Evolutionary conservation across 2,797 vertebrate genomes (phyloP).

Genomic region (Schizopygopsis pylzovi): DNA sequence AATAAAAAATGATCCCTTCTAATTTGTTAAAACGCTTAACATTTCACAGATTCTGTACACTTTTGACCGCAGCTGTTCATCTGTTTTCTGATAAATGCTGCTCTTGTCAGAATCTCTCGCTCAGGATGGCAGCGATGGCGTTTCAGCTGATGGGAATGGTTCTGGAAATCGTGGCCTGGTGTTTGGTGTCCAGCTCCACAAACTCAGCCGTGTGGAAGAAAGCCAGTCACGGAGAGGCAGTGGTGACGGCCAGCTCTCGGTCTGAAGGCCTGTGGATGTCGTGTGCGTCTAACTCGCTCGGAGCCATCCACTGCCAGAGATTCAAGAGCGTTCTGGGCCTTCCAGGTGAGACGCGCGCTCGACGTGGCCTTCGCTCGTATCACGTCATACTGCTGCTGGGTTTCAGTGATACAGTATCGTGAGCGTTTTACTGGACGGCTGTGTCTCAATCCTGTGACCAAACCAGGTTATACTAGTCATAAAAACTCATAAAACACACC

Average conservation of each 20-base stretch:
- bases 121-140: constrained; percentile 66
- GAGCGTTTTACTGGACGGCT: not conserved
- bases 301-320: constrained; percentile 73
- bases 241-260: constrained; percentile 69
- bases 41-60: not conserved
- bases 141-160: constrained; percentile 76
- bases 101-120: not conserved
- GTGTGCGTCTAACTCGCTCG: constrained; percentile 70
- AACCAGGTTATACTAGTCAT: constrained; percentile 14
- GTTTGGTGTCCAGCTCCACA: constrained; percentile 75
- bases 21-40: not conserved
- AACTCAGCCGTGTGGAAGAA: constrained; percentile 75
- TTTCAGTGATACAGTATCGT: constrained; percentile 16
- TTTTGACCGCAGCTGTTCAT: not conserved
- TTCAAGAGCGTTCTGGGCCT: constrained; percentile 78
- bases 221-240: constrained; percentile 65
- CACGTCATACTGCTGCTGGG: not conserved
- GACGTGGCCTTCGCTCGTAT: not conserved
- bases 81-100: not conserved
- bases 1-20: not conserved
- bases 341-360: constrained; percentile 63
- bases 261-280: constrained; percentile 79
- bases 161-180: constrained; percentile 75
- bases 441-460: constrained; percentile 11
- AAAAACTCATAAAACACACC: constrained; percentile 42